Percentiles rank a stretch among this genome's conserved stretches.
These are phyloP conservation scores for Globicephala melas DNA, from an alignment of 2,113 vertebrate species.

Conservation along the genomic window DNA sequence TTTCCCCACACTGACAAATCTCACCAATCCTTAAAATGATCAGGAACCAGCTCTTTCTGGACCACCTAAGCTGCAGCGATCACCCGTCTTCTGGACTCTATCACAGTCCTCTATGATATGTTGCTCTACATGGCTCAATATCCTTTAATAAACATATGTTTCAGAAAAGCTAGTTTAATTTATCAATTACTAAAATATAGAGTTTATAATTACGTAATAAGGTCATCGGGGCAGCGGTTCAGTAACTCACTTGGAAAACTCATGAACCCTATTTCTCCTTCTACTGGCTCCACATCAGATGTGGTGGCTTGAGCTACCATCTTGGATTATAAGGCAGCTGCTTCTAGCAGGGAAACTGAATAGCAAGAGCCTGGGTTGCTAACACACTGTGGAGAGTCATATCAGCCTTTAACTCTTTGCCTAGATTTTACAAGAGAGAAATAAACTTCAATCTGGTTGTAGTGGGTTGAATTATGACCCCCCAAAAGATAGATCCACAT, in stretches of 20 bases:
- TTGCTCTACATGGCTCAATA: not conserved
- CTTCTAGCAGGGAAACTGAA: not conserved
- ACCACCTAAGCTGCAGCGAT: not conserved
- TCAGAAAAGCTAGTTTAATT: not conserved
- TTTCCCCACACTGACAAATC: not conserved
- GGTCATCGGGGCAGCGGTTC: not conserved
- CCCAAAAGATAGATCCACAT: not conserved
- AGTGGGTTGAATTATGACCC: not conserved
- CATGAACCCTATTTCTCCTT: not conserved
- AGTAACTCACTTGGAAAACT: not conserved
- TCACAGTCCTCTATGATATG: too few species aligned
- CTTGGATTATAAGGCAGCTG: not conserved
- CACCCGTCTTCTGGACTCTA: not conserved
- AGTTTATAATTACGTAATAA: not conserved
- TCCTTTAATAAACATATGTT: not conserved
- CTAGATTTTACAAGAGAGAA: not conserved
- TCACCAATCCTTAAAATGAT: not conserved
- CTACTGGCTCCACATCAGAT: not conserved
- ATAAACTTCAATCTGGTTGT: not conserved
- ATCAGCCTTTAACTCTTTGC: not conserved
- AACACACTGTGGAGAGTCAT: not conserved
- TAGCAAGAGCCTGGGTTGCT: not conserved
- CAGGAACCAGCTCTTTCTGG: not conserved
- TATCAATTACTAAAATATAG: not conserved
- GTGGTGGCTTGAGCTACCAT: not conserved